Base-by-base conservation (phyloP, 2,888 invertebrate species). In the Salpingus planirostris region DNA sequence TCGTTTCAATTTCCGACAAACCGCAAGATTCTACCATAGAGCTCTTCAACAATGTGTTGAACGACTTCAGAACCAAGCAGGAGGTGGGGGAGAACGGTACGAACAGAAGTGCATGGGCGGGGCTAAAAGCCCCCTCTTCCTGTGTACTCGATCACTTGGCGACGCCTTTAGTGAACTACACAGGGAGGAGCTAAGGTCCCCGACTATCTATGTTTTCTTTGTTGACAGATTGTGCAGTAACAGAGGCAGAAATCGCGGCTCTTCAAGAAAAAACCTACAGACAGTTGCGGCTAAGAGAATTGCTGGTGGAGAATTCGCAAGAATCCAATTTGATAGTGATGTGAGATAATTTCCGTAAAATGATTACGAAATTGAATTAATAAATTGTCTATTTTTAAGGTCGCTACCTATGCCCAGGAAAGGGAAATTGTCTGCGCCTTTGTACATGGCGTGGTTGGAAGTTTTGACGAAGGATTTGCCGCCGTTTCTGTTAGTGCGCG, bases 381-480 rank as follows among this genome's bases (percentile, higher is more conserved):
- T 6, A 18, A 18, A 3, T 27, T 15, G 3, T 14, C 30, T 31
- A 31, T 31, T 13, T 32, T 26, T 11, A 53, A 84, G 83, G 75
- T 82, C 84, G 2, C 69, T 96, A 40, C 95, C 95, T 14, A 89
- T 95, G 80, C 93, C 95, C 1, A 74, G 91, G 46, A 91, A 78
- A 50, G 89, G 85, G 24, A 83, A 84, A 1, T 84, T 92, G 31
- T 88, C 92, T 2, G 87, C 93, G 2, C 82, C 89, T 1, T 69
- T 96, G 28, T 96, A 95, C 68, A 88, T 95, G 89, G 85, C 91
- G 7, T 97, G 96, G 96, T 65, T 97, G 52, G 96, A 96, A 67
- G 77, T 83, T 54, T 70, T 97, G 50, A 90, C 92, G 15, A 76
- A 74, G 43, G 86, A 85, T 59, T 75, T 96, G 67, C 93, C 92